Evolutionary conservation across 2,888 invertebrate genomes (phyloP).

Genomic region (Lingula anatina): DNA sequence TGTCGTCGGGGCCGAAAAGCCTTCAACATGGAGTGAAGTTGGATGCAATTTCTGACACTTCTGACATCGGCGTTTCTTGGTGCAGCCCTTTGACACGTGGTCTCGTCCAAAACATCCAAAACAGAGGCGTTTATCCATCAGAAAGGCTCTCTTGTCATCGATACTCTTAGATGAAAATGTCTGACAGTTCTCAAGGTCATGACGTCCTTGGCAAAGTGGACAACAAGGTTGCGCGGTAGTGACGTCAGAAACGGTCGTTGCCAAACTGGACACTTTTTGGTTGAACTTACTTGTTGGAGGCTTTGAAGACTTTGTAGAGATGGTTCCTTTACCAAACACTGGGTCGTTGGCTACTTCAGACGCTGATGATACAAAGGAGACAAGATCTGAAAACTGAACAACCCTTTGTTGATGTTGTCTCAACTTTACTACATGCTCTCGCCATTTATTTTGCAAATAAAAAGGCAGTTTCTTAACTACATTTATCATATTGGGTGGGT

Average conservation of each 20-base stretch:
- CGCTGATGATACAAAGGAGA: background rate
- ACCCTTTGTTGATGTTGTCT: background rate
- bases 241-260: too few relatives aligned
- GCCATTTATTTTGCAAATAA: background rate
- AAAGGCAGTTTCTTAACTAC: background rate
- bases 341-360: background rate
- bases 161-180: background rate
- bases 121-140: background rate
- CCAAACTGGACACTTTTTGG: too few relatives aligned
- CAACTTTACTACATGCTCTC: background rate
- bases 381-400: background rate
- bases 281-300: too few relatives aligned
- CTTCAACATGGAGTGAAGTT: background rate
- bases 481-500: background rate
- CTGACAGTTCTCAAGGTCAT: background rate
- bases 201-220: background rate
- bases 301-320: background rate
- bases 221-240: too few relatives aligned
- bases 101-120: background rate
- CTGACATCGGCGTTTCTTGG: background rate
- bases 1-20: too few relatives aligned
- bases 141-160: background rate
- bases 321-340: background rate
- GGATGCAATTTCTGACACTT: background rate
- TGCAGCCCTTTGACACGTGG: background rate